Percentiles rank a stretch among this genome's conserved stretches.
Conservation (phyloP, 2,888 invertebrate species). For the Lypha dubia region DNA sequence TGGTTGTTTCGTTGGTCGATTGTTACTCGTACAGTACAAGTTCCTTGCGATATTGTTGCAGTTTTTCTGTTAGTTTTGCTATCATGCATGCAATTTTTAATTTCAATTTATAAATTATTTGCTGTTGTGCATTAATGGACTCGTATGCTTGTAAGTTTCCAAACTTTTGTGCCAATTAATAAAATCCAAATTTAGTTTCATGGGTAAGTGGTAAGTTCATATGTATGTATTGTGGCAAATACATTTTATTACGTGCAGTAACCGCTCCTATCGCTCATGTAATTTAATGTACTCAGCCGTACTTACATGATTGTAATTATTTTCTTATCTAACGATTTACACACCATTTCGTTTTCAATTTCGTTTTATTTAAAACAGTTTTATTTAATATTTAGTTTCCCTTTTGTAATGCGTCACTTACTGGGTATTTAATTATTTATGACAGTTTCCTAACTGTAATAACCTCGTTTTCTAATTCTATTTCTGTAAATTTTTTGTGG, state of each 20-base stretch:
- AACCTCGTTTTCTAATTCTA: conserved; percentile 66
- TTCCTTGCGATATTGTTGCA: neutral
- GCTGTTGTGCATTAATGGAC: neutral
- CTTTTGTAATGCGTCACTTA: conserved; percentile 47
- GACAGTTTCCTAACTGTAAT: conserved; percentile 60
- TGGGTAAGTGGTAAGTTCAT: conserved; percentile 12
- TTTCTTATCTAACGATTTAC: conserved; percentile 58
- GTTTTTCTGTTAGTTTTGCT: neutral
- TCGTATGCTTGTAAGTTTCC: neutral
- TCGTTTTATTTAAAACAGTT: conserved; percentile 21
- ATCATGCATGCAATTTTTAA: neutral
- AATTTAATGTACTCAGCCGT: neutral
- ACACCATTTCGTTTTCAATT: conserved; percentile 26
- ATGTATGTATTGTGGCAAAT: conserved; percentile 4
- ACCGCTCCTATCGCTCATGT: neutral
- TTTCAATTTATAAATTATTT: neutral
- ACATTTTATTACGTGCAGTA: neutral
- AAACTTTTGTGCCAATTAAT: conserved; percentile 40
- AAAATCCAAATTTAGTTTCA: conserved; percentile 33
- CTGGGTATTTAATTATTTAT: conserved; percentile 63
- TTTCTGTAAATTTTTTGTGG: neutral
- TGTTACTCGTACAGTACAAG: too few species aligned
- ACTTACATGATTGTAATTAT: conserved; percentile 51
- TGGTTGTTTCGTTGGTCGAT: neutral
- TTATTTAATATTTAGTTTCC: neutral